Conservation (phyloP, 2,113 vertebrate species). For the Prochilodus magdalenae region DNA sequence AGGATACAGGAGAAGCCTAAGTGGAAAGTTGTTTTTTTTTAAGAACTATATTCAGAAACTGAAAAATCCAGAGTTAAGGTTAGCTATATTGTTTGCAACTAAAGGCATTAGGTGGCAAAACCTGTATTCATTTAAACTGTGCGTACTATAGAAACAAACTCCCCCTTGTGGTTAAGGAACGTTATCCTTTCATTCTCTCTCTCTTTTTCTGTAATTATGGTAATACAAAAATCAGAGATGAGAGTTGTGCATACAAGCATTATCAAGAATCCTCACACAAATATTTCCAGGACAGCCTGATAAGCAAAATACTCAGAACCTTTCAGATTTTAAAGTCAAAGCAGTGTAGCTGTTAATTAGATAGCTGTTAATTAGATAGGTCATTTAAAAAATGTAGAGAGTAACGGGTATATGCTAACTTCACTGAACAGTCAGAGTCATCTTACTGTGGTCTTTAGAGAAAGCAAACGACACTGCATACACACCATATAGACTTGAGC, state of each 20-base stretch:
- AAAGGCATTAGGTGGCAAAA: neutral
- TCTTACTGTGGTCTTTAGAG: neutral
- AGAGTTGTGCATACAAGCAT: neutral
- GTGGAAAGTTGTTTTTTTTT: neutral
- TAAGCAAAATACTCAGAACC: conserved; percentile 5
- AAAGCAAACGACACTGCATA: neutral
- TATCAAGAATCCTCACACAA: conserved; percentile 16
- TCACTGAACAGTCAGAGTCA: too few relatives aligned
- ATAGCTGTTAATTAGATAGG: neutral
- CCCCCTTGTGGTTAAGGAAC: conserved; percentile 27
- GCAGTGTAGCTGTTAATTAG: neutral
- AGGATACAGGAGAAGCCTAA: neutral
- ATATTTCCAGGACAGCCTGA: conserved; percentile 22
- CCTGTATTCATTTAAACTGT: neutral
- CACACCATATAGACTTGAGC: neutral
- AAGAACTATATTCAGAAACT: neutral
- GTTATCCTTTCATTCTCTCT: neutral
- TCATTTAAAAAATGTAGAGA: neutral
- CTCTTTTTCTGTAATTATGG: neutral
- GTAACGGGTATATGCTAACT: neutral
- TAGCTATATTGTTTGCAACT: neutral
- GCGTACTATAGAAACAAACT: neutral
- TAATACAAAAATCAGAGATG: neutral
- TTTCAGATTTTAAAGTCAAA: conserved; percentile 24
- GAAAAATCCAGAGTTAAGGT: neutral